These are phyloP conservation scores for Galbula dea DNA, from an alignment of 2,113 vertebrate species.

Conservation along the genomic window DNA sequence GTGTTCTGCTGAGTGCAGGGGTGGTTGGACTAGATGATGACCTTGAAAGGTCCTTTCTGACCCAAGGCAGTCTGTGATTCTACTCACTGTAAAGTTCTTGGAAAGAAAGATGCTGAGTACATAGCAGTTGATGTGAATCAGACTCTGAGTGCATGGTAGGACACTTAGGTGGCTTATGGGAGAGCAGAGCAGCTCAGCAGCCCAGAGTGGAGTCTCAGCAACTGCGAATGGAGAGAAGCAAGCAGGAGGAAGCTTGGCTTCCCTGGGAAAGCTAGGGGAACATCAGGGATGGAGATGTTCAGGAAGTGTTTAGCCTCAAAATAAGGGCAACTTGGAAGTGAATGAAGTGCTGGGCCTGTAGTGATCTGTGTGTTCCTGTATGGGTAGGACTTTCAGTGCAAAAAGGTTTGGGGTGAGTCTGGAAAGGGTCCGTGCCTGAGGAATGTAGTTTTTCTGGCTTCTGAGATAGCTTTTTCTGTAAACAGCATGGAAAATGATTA, in stretches of 20 bases:
- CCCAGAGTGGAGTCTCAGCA: background rate
- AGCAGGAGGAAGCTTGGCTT: background rate
- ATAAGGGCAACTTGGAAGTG: background rate
- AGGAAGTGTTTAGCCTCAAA: background rate
- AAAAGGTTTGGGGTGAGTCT: conserved; percentile 20
- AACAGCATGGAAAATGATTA: conserved; percentile 35
- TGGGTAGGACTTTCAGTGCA: background rate
- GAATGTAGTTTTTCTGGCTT: conserved; percentile 54
- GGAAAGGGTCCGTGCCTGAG: conserved; percentile 32
- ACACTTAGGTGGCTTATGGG: background rate
- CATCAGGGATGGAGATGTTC: background rate
- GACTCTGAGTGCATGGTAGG: background rate
- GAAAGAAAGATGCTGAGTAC: background rate
- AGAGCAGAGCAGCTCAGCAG: background rate
- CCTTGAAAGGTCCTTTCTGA: background rate
- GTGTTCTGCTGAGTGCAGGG: background rate
- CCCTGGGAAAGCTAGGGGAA: background rate
- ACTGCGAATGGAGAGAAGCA: background rate
- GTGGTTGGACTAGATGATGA: background rate
- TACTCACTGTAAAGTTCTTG: background rate
- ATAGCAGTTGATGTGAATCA: background rate
- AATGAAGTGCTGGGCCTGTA: background rate
- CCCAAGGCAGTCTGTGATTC: background rate
- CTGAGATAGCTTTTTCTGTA: conserved; percentile 3
- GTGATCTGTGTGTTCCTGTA: background rate